A percentile compares a stretch with the other conserved stretches of the same genome.
Evolutionary conservation across 2,888 invertebrate genomes (phyloP).

Genomic region (Pharmacophagus antenor): DNA sequence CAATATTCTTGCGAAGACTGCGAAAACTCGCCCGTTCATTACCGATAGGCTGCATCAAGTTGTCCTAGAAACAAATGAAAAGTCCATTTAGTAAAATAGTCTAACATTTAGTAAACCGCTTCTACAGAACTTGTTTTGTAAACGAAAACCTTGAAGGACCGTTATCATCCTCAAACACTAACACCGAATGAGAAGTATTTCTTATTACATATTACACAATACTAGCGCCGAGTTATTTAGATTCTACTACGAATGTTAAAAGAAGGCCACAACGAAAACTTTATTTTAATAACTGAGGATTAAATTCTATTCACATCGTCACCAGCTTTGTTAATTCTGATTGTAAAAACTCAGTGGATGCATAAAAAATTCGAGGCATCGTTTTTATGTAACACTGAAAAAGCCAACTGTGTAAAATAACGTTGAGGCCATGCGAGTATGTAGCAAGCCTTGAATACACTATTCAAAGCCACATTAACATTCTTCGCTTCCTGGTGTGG

Average conservation of each 20-base stretch:
- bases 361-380: background rate
- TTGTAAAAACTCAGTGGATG: slow-evolving; percentile 26
- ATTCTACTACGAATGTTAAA: slow-evolving; percentile 42
- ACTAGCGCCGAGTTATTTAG: slow-evolving; percentile 44
- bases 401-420: slow-evolving; percentile 63
- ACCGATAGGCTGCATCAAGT: slow-evolving; percentile 86
- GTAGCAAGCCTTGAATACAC: slow-evolving; percentile 74
- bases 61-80: slow-evolving; percentile 84
- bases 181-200: slow-evolving; percentile 53
- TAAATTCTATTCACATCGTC: slow-evolving; percentile 30
- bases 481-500: slow-evolving; percentile 70
- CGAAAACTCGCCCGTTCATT: slow-evolving; percentile 89
- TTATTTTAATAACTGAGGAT: background rate
- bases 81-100: slow-evolving; percentile 40
- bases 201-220: slow-evolving; percentile 61
- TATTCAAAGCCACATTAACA: slow-evolving; percentile 76
- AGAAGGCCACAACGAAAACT: slow-evolving; percentile 43
- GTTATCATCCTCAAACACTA: slow-evolving; percentile 61
- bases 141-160: slow-evolving; percentile 53
- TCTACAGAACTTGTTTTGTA: too few species aligned
- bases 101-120: too few species aligned
- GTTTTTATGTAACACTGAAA: slow-evolving; percentile 45
- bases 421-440: slow-evolving; percentile 68
- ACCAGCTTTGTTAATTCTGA: background rate
- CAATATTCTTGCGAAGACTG: slow-evolving; percentile 91